Percentiles rank a stretch among this genome's conserved stretches.
Evolutionary conservation across 1,140 invertebrate species (phyloP).

Genomic region (Bombus polaris): DNA sequence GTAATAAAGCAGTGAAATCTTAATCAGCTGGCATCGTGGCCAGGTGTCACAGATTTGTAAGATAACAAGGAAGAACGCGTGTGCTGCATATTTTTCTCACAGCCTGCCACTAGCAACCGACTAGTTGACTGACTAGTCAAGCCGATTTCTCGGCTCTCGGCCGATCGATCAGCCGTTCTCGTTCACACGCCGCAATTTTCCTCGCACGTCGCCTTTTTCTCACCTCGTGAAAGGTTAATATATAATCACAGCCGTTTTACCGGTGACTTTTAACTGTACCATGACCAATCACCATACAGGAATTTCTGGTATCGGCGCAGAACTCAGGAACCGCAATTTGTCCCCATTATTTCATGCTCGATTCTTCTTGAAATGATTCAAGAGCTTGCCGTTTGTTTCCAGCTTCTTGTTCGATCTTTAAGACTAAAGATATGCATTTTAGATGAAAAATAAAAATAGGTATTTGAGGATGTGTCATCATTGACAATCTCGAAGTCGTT

Average conservation of each 20-base stretch:
- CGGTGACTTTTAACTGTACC: slow-evolving; percentile 32
- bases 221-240: slow-evolving; percentile 42
- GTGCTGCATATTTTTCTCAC: slow-evolving; percentile 25
- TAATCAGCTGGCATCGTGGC: background rate
- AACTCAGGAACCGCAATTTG: background rate
- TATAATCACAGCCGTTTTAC: slow-evolving; percentile 28
- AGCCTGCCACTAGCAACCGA: background rate
- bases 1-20: slow-evolving; percentile 18
- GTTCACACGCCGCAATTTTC: slow-evolving; percentile 25
- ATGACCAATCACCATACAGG: slow-evolving; percentile 3
- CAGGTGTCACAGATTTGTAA: background rate
- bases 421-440: background rate
- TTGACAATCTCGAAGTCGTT: background rate
- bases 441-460: no score
- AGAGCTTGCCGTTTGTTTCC: background rate
- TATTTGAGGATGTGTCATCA: background rate
- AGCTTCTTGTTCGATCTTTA: background rate
- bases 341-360: no score
- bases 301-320: background rate
- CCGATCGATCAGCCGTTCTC: slow-evolving; percentile 35
- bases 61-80: slow-evolving; percentile 21
- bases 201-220: slow-evolving; percentile 3
- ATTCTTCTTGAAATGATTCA: background rate
- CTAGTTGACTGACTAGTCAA: background rate
- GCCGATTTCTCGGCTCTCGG: slow-evolving; percentile 14